phyloP scores from a whole-genome alignment of 2,113 vertebrate genomes.

The Platysteira castanea region DNA sequence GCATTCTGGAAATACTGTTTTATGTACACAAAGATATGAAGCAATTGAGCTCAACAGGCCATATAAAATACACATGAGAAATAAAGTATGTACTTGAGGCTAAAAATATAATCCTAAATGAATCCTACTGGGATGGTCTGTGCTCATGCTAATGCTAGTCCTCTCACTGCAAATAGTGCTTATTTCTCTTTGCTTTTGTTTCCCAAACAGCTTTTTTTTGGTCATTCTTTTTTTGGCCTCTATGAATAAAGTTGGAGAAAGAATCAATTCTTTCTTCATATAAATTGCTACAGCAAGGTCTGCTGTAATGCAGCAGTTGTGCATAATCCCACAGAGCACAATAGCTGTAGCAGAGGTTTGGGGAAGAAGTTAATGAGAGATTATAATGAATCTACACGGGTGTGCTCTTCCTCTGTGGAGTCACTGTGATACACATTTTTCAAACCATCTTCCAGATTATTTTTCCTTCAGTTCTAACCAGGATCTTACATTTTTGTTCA shows the following conservation, averaged over 20 bases:
- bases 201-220: neutral
- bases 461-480: neutral
- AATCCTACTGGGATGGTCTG: neutral
- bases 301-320: neutral
- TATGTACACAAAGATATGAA: neutral
- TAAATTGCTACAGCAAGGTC: neutral
- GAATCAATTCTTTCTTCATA: neutral
- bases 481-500: neutral
- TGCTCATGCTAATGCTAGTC: neutral
- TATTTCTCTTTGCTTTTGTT: constrained; percentile 6
- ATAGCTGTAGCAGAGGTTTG: neutral
- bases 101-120: constrained; percentile 54
- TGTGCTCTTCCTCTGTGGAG: neutral
- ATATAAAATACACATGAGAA: constrained; percentile 42
- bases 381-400: neutral
- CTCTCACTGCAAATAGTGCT: neutral
- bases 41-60: constrained; percentile 26
- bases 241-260: neutral
- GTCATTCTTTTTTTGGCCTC: neutral
- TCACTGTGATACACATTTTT: neutral
- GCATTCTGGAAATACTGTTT: neutral
- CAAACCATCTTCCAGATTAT: neutral
- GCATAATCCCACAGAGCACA: neutral
- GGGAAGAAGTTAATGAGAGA: neutral
- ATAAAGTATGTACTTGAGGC: constrained; percentile 29